A percentile compares a stretch with the other conserved stretches of the same genome.
Conservation (phyloP, 64 coral and sea anemone species). For the Stylophora pistillata region DNA sequence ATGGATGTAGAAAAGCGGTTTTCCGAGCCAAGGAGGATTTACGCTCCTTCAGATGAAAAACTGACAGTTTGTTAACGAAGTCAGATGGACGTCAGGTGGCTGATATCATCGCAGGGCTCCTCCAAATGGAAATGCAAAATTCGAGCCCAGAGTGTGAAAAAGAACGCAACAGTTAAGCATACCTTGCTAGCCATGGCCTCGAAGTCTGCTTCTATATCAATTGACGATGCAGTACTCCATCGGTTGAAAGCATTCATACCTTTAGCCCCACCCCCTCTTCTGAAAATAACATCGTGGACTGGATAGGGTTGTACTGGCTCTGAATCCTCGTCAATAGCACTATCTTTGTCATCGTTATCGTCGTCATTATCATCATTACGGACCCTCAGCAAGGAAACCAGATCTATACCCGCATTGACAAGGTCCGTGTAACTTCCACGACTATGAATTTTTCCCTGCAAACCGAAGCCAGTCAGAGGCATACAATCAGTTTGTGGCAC, state of each 20-base stretch:
- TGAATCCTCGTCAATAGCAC: constrained; percentile 83
- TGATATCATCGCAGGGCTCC: too few relatives aligned
- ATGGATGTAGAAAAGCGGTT: too few relatives aligned
- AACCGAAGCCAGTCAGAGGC: not conserved
- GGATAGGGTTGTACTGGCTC: not conserved
- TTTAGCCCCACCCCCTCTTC: not conserved
- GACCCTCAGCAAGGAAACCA: constrained; percentile 61
- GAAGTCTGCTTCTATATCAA: constrained; percentile 59
- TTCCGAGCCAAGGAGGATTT: too few relatives aligned
- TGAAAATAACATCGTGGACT: not conserved
- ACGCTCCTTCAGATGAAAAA: too few relatives aligned
- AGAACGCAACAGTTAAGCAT: too few relatives aligned
- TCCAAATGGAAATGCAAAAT: too few relatives aligned
- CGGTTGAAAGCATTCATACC: constrained; percentile 31
- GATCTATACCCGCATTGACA: constrained; percentile 63
- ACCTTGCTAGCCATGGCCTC: constrained; percentile 26
- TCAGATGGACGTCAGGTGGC: too few relatives aligned
- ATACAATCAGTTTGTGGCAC: not conserved
- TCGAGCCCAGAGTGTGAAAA: too few relatives aligned
- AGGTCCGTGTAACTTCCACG: constrained; percentile 75
- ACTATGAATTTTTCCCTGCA: constrained; percentile 58
- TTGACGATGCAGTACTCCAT: constrained; percentile 62
- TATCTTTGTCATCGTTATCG: constrained; percentile 60
- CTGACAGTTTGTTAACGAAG: too few relatives aligned
- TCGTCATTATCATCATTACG: constrained; percentile 5